phyloP scores from a whole-genome alignment of 2,797 vertebrate species.

The Poeciliopsis turneri region DNA sequence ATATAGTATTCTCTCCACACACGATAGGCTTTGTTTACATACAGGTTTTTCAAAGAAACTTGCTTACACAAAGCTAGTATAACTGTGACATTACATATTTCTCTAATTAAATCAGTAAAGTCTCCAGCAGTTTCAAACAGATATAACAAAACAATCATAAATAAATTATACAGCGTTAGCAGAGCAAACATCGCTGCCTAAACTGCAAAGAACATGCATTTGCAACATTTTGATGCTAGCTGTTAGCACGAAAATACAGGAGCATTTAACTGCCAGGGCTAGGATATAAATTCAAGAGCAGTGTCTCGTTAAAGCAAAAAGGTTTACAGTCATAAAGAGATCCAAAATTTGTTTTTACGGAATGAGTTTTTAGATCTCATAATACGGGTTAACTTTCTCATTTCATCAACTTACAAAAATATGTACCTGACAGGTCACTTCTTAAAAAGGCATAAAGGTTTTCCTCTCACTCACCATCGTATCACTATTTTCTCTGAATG shows the following conservation, averaged over 20 bases:
- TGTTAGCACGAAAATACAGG: not conserved
- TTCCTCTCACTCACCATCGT: not conserved
- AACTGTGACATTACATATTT: conserved; percentile 24
- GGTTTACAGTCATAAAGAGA: not conserved
- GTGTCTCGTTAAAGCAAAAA: not conserved
- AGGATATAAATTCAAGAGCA: not conserved
- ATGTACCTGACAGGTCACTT: not conserved
- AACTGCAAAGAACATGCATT: conserved; percentile 2
- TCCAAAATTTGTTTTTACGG: not conserved
- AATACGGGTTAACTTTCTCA: not conserved
- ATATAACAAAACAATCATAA: conserved; percentile 36
- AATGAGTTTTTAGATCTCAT: not conserved
- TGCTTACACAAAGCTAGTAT: conserved; percentile 34
- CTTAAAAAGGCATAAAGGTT: not conserved
- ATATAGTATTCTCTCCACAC: conserved; percentile 38
- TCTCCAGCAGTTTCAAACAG: conserved; percentile 17
- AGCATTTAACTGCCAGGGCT: not conserved
- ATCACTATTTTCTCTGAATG: not conserved
- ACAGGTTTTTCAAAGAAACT: conserved; percentile 40
- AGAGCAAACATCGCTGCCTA: not conserved
- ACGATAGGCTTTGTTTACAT: conserved; percentile 40
- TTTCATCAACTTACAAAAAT: not conserved
- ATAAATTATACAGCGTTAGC: conserved; percentile 6
- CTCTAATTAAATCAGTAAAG: conserved; percentile 30
- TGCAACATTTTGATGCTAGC: not conserved